These are phyloP conservation scores for Mellilla xanthometata DNA, from an alignment of 2,888 invertebrate species.

Conservation along the genomic window DNA sequence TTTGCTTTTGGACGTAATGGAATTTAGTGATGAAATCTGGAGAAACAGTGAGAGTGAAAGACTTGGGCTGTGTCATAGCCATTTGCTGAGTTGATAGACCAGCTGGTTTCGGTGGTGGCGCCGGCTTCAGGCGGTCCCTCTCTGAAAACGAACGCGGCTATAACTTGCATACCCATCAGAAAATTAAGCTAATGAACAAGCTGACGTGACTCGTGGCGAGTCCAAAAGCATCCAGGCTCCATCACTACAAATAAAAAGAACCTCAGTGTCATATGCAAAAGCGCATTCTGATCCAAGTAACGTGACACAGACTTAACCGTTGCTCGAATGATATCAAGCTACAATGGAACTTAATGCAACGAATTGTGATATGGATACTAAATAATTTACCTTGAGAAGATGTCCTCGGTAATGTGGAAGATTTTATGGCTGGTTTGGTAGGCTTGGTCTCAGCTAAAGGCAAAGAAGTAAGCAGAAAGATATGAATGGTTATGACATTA, in stretches of 20 bases:
- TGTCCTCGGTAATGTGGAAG: constrained; percentile 96
- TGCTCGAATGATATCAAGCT: constrained; percentile 31
- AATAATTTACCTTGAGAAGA: constrained; percentile 94
- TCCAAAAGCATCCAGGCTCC: constrained; percentile 17
- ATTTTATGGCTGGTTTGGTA: constrained; percentile 98
- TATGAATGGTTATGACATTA: constrained; percentile 68
- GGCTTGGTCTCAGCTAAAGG: constrained; percentile 94
- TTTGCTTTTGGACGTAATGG: constrained; percentile 92
- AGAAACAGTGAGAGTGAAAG: constrained; percentile 69
- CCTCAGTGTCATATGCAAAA: background rate
- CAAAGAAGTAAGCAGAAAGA: constrained; percentile 82
- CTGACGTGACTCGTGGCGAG: constrained; percentile 10
- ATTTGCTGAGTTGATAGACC: constrained; percentile 85
- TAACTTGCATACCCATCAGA: background rate
- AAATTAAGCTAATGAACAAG: constrained; percentile 16
- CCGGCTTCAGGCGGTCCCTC: constrained; percentile 93
- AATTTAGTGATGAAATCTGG: constrained; percentile 93
- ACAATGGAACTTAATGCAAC: constrained; percentile 27
- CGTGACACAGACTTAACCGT: constrained; percentile 18
- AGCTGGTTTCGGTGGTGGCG: constrained; percentile 93
- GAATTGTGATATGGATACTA: constrained; percentile 48
- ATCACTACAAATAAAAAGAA: constrained; percentile 1
- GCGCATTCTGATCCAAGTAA: background rate
- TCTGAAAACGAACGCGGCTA: constrained; percentile 73
- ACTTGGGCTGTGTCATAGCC: constrained; percentile 51